Evolutionary conservation across 2,888 invertebrate genomes (phyloP), one percentile per base, ranked within the genome.

Genomic region (Hartigia nigra): DNA sequence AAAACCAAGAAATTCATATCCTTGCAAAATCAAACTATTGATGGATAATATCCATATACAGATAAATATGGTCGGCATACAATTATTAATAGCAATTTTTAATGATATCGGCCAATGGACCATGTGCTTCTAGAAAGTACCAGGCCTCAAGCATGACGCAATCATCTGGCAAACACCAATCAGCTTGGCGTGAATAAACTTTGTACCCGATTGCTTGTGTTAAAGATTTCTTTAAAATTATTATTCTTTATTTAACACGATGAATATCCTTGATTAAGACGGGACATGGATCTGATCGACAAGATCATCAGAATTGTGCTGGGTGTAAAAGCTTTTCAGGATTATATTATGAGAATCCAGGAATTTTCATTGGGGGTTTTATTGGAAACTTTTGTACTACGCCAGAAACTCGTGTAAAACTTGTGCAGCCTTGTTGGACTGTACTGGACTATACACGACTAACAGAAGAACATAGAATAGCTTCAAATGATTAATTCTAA

Each of bases 101-200:
- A 14, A 72, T 55, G 31, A 72, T 23, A 23, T 55, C 55, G 55
- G 55, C 55, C 55, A 23, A 55, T 72, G 72, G 78, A 76, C 76
- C 78, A 81, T 76, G 81, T 74, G 81, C 12, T 87, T 87, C 86
- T 84, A 86, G 87, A 87, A 87, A 77, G 81, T 86, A 84, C 85
- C 55, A 80, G 72, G 72, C 55, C 32, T 74, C 70, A 77, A n/a
- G 80, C 34, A 83, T 86, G 86, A 86, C 81, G 86, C 86, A 86
- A 86, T 83, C 78, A 32, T 76, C 12, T 76, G 55, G 78, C 34
- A 70, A 70, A 72, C 81, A 81, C 81, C 82, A 81, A 85, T 86
- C 83, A 85, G 70, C 74, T 69, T 69, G 37, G 72, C 74, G 35
- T 55, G 39, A 76, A 79, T 78, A 78, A 36, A 70, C 31, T 34